Evolutionary conservation across 2,888 invertebrate species (phyloP).

Genomic region (Metalampra italica): DNA sequence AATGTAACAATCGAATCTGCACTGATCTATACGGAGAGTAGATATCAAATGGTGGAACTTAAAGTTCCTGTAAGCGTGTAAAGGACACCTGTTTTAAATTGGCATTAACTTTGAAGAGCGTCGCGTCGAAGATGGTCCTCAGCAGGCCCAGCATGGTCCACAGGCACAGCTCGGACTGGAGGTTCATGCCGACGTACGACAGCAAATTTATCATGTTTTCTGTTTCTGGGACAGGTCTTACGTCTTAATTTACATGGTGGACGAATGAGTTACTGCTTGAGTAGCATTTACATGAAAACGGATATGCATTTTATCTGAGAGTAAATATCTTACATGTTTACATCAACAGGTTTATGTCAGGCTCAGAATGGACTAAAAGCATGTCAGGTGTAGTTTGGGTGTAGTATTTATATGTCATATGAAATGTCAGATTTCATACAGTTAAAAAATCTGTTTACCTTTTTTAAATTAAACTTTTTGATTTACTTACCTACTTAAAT

Average conservation of each 20-base stretch:
- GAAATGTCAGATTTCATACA: not conserved
- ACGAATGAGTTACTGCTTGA: not conserved
- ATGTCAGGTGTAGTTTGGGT: no score
- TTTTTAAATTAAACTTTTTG: no score
- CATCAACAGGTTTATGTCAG: no score
- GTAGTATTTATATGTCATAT: not conserved
- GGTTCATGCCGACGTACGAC: constrained; percentile 56
- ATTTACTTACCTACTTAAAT: no score
- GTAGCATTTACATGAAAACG: not conserved
- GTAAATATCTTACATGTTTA: not conserved
- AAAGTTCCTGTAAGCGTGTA: no score
- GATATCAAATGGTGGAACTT: no score
- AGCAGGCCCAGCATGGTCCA: constrained; percentile 73
- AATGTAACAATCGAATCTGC: no score
- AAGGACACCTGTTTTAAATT: constrained; percentile 68
- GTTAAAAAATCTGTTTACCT: no score
- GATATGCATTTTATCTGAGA: not conserved
- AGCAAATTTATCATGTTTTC: constrained; percentile 57
- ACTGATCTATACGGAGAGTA: no score
- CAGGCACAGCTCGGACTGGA: constrained; percentile 72
- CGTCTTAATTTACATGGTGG: not conserved
- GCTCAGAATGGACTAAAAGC: no score
- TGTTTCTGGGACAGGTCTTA: not conserved
- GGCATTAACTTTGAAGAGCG: constrained; percentile 73
- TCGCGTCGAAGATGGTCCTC: constrained; percentile 74